Evolutionary conservation across 1,140 invertebrate genomes (phyloP).

Genomic region (Drosophila melanica): DNA sequence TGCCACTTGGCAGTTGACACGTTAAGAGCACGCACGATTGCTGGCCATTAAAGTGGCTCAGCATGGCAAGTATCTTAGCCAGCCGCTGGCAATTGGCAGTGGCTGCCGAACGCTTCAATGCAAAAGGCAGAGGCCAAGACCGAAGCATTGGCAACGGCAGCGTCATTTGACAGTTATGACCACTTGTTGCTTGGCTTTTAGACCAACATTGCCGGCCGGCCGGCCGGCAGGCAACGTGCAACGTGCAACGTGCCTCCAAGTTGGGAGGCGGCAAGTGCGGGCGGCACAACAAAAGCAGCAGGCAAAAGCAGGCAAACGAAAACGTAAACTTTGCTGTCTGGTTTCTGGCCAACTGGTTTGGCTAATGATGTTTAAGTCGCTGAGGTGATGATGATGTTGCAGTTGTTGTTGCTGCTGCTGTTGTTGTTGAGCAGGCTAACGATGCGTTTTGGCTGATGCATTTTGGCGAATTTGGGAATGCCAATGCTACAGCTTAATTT

Average conservation of each 20-base stretch:
- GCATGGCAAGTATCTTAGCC: no score
- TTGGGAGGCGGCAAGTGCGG: not conserved
- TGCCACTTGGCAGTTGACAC: conserved; percentile 71
- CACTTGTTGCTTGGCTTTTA: conserved; percentile 53
- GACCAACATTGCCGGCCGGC: conserved; percentile 53
- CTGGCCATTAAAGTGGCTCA: conserved; percentile 55
- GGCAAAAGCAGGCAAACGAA: conserved; percentile 6
- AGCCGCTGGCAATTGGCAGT: conserved; percentile 41
- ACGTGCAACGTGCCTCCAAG: not conserved
- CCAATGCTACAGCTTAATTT: conserved; percentile 52
- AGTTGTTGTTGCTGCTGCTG: not conserved
- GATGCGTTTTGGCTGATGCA: conserved; percentile 15
- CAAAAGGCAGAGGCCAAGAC: conserved; percentile 12
- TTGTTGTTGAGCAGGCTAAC: conserved; percentile 20
- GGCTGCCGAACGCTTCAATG: conserved; percentile 36
- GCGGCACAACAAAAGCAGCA: conserved; percentile 23
- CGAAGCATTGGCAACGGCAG: not conserved
- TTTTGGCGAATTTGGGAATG: conserved; percentile 31
- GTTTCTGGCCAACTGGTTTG: conserved; percentile 52
- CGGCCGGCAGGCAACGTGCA: conserved; percentile 41
- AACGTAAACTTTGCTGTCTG: conserved; percentile 17
- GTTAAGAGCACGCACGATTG: conserved; percentile 75
- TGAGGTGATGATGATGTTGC: conserved; percentile 22
- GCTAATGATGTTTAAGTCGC: conserved; percentile 19
- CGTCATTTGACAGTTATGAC: conserved; percentile 78